Evolutionary conservation across 2,113 vertebrate species (phyloP).

Genomic region (Ciconia boyciana): DNA sequence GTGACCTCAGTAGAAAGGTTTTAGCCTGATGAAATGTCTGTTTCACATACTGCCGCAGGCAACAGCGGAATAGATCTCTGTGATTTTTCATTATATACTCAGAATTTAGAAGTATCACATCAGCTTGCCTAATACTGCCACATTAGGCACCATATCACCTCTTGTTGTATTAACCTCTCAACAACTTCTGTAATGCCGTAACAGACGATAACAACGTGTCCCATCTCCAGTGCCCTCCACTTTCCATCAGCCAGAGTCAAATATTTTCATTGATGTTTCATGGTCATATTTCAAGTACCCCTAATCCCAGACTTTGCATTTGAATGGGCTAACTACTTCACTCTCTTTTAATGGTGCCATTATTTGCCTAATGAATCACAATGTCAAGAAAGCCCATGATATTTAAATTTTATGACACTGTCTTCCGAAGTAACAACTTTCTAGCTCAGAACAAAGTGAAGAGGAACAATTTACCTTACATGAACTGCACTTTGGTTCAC

Average conservation of each 20-base stretch:
- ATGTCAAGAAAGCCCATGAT: conserved; percentile 30
- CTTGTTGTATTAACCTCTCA: neutral
- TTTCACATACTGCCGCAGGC: conserved; percentile 6
- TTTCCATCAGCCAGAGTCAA: neutral
- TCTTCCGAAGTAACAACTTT: conserved; percentile 20
- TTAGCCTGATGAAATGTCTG: conserved; percentile 41
- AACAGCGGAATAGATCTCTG: neutral
- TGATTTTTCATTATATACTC: neutral
- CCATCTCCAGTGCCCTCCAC: neutral
- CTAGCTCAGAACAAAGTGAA: conserved; percentile 30
- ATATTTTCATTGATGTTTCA: neutral
- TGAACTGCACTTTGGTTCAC: neutral
- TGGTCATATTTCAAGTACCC: conserved; percentile 18
- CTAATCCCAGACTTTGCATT: neutral
- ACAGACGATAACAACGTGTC: neutral
- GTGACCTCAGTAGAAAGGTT: conserved; percentile 61
- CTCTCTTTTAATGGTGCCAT: conserved; percentile 35
- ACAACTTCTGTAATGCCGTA: neutral
- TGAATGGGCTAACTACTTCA: neutral
- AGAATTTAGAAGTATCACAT: conserved; percentile 46
- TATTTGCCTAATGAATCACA: conserved; percentile 44
- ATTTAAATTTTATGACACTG: conserved; percentile 53
- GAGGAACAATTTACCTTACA: conserved; percentile 35
- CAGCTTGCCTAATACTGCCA: conserved; percentile 11
- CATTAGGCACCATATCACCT: neutral